phyloP scores from a whole-genome alignment of 2,888 invertebrate species.

The Palloptera scutellata region DNA sequence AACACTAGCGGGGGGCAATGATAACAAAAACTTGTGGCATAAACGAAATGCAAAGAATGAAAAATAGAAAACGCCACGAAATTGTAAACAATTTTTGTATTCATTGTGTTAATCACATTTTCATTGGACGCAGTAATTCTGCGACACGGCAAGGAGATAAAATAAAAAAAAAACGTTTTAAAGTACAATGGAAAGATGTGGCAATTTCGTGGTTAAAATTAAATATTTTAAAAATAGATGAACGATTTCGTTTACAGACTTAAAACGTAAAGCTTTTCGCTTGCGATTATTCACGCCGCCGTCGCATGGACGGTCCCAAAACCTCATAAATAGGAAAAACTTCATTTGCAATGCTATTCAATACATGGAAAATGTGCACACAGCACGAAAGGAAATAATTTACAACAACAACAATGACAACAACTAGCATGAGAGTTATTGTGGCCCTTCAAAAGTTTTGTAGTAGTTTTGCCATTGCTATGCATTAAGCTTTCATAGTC shows the following conservation, averaged over 20 bases:
- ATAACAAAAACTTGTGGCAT: neutral
- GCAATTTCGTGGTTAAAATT: too few species aligned
- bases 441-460: too few species aligned
- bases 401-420: constrained; percentile 4
- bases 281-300: too few species aligned
- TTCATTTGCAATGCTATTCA: constrained; percentile 35
- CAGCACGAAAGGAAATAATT: constrained; percentile 28
- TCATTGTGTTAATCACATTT: constrained; percentile 36
- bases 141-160: neutral
- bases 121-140: constrained; percentile 17
- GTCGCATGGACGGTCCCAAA: constrained; percentile 42
- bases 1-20: neutral
- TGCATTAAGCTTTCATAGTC: too few species aligned
- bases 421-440: neutral
- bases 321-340: constrained; percentile 40
- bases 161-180: too few species aligned
- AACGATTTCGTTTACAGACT: too few species aligned
- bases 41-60: constrained; percentile 1
- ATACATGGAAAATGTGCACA: constrained; percentile 38
- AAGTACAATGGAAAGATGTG: too few species aligned
- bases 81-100: constrained; percentile 29
- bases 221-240: too few species aligned
- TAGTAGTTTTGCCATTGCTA: too few species aligned
- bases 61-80: constrained; percentile 10
- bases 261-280: too few species aligned